Base-by-base conservation (phyloP, 2,797 vertebrate genomes). In the Lacerta bilineata region DNA sequence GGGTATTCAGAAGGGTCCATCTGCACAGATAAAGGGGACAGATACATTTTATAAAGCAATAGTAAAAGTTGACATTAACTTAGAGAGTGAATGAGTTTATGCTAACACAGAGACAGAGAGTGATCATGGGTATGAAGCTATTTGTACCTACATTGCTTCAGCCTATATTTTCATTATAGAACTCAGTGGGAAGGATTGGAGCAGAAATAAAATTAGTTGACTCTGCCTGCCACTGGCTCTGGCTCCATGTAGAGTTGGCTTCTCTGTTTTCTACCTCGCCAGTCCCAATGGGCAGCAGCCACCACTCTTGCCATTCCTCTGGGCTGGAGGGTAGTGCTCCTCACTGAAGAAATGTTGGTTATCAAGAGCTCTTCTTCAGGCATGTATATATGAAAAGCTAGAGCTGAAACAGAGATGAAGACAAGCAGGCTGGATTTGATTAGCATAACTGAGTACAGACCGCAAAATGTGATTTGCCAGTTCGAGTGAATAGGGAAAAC, bases 141-240 rank as follows among this genome's bases (percentile, higher is more conserved):
- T 15, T 55, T 55, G 50, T 55, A 15, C 13, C 50, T 55, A 13
- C 50, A 55, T 68, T 96, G 96, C 96, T 80, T 96, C 95, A 96
- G 80, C 84, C 79, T 82, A 75, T 79, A 92, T 85, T 91, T 90
- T 89, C 13, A 0, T 72, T 80, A 95, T 13, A 69, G 68, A 25
- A 29, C 6, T 69, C 8, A 69, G 27, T 69, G 29, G 66, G 20
- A 25, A 69, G 29, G 29, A 69, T 69, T 25, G 8, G 29, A 8
- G 27, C 68, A 25, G 29, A 29, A 69, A 69, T 69, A 29, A 25
- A 69, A 69, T 69, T 55, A 15, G 50, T 55, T 55, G 13, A 15
- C 50, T 10, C 50, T 55, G 50, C 50, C 50, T 55, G 50, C 50
- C 50, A 50, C 50, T 50, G 50, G 50, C 50, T 15, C 50, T 55